phyloP scores from a whole-genome alignment of 2,888 invertebrate species.

The Beris chalybata region DNA sequence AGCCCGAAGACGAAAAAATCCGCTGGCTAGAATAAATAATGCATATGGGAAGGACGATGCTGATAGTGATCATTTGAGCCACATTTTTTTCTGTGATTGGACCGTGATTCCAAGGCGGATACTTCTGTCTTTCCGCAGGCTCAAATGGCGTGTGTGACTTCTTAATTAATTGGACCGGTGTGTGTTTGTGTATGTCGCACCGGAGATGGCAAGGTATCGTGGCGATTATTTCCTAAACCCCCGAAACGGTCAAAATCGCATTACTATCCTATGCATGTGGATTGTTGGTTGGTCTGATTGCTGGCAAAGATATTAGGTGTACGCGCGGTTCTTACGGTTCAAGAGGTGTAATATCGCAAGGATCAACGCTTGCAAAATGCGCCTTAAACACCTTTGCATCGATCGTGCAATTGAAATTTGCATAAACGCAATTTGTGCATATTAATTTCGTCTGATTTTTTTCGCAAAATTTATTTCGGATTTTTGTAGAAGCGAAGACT shows the following conservation, averaged over 20 bases:
- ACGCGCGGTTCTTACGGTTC: no score
- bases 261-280: no score
- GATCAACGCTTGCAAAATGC: no score
- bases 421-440: slow-evolving; percentile 33
- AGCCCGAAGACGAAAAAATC: slow-evolving; percentile 7
- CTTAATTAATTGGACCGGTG: slow-evolving; percentile 28
- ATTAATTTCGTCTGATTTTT: slow-evolving; percentile 12
- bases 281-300: no score
- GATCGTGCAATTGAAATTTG: slow-evolving; percentile 6
- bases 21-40: slow-evolving; percentile 33
- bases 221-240: no score
- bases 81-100: slow-evolving; percentile 36
- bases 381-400: no score
- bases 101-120: slow-evolving; percentile 32
- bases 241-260: no score
- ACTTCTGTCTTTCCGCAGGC: slow-evolving; percentile 12
- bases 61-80: slow-evolving; percentile 35
- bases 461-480: background rate
- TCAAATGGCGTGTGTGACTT: slow-evolving; percentile 16
- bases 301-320: no score
- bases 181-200: no score
- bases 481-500: no score
- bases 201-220: no score
- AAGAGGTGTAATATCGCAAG: no score
- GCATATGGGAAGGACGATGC: slow-evolving; percentile 35